Evolutionary conservation across 2,113 vertebrate species (phyloP).

Genomic region (Phylloscopus trochiloides): DNA sequence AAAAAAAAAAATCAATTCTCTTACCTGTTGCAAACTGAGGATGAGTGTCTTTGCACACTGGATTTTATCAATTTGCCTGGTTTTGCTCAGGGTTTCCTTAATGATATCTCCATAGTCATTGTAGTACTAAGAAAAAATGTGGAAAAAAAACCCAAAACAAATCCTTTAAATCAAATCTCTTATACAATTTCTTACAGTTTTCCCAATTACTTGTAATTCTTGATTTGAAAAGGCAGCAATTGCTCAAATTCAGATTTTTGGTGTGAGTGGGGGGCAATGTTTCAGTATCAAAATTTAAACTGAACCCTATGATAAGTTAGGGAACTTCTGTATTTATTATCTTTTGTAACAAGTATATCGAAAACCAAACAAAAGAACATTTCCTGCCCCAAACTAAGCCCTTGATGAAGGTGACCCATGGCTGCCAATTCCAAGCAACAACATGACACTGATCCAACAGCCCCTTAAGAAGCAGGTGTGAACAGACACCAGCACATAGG

Average conservation of each 20-base stretch:
- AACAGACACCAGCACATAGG: neutral
- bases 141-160: neutral
- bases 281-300: neutral
- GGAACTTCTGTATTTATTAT: neutral
- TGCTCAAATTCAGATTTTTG: neutral
- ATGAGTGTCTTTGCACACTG: constrained; percentile 98
- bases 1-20: constrained; percentile 19
- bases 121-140: constrained; percentile 83
- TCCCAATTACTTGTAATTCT: neutral
- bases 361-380: neutral
- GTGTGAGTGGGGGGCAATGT: neutral
- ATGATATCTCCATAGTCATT: constrained; percentile 99
- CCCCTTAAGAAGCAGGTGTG: neutral
- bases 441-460: neutral
- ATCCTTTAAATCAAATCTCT: neutral
- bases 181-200: neutral
- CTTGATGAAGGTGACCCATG: neutral
- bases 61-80: constrained; percentile 98
- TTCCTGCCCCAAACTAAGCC: neutral
- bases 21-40: constrained; percentile 98
- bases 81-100: constrained; percentile 98
- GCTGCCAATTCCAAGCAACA: neutral
- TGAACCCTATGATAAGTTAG: neutral
- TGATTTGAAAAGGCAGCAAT: neutral
- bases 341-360: neutral